Evolutionary conservation across 2,113 vertebrate genomes (phyloP), one percentile per base, ranked within the genome.

Genomic region (Scomber scombrus): DNA sequence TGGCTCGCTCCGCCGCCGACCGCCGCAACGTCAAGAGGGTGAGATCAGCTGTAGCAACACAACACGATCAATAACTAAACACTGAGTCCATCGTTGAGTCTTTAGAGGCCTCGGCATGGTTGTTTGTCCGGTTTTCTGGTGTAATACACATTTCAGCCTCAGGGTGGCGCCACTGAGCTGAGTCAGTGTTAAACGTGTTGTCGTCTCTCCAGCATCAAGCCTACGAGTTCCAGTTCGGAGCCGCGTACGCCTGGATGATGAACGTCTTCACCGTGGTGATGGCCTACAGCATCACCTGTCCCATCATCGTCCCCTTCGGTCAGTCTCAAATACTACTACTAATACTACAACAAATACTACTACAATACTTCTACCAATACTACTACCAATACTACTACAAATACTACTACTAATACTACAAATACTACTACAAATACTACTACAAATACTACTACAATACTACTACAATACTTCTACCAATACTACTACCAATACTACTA

Each of bases 211-310:
- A 99, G 98, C 97, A 99, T 88, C 98, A 99, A 92, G 98, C 98
- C 31, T 99, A 97, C 0, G 97, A 99, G 94, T 99, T 99, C 94
- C 98, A 99, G 95, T 99, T 99, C 19, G 98, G 98, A 10, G 97
- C 97, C 26, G 98, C 97, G 71, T 99, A 99, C 0, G 98, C 97
- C 54, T 99, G 98, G 98, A 97, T 99, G 97, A 99, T 99, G 98
- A 98, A 96, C 0, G 97, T 99, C 90, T 99, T 99, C 94, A 99
- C 98, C 23, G 98, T 99, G 87, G 98, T 98, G 66, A 99, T 99
- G 98, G 98, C 98, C 23, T 99, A 99, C 95, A 99, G 98, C 94
- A 99, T 99, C 95, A 99, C 97, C 73, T 99, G 98, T 81, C 98
- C 98, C 45, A 99, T 99, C 90, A 99, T 99, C 0, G 97, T 99